Percentiles rank a stretch among this genome's conserved stretches.
phyloP scores from a whole-genome alignment of 2,888 invertebrate species.

The Myathropa florea region DNA sequence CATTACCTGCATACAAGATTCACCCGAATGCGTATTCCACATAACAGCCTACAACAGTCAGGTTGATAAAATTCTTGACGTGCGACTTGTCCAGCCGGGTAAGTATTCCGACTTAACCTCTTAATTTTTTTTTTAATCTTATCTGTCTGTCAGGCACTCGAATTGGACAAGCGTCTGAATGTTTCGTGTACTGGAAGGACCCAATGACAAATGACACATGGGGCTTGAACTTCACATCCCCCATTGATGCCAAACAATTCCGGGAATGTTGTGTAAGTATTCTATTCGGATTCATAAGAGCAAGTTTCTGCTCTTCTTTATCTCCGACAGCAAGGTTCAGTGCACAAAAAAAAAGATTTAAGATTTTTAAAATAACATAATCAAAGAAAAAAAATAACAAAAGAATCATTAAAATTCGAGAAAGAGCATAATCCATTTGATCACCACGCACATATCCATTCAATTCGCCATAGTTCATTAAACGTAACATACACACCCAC shows the following conservation, averaged over 20 bases:
- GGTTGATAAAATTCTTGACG: slow-evolving; percentile 98
- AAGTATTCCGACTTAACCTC: slow-evolving; percentile 72
- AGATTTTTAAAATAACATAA: slow-evolving; percentile 29
- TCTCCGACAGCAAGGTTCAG: slow-evolving; percentile 75
- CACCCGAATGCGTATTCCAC: slow-evolving; percentile 98
- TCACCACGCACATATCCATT: slow-evolving; percentile 56
- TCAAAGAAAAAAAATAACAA: slow-evolving; percentile 14
- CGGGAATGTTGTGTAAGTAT: slow-evolving; percentile 97
- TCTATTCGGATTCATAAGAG: slow-evolving; percentile 73
- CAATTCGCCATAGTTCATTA: slow-evolving; percentile 11
- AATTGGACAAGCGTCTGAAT: slow-evolving; percentile 98
- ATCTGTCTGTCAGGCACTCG: slow-evolving; percentile 88
- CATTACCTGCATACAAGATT: slow-evolving; percentile 98
- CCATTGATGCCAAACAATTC: slow-evolving; percentile 98
- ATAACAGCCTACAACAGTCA: slow-evolving; percentile 99
- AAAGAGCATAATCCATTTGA: slow-evolving; percentile 60
- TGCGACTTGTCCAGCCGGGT: slow-evolving; percentile 98
- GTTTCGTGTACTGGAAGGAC: slow-evolving; percentile 99
- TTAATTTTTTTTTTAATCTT: not conserved
- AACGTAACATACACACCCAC: slow-evolving; percentile 5
- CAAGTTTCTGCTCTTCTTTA: slow-evolving; percentile 73
- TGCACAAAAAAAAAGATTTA: slow-evolving; percentile 69
- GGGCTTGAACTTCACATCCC: slow-evolving; percentile 98
- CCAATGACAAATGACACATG: slow-evolving; percentile 98
- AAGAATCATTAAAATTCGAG: slow-evolving; percentile 64